Evolutionary conservation across 1,140 invertebrate genomes (phyloP).

Genomic region (Orius insidiosus): DNA sequence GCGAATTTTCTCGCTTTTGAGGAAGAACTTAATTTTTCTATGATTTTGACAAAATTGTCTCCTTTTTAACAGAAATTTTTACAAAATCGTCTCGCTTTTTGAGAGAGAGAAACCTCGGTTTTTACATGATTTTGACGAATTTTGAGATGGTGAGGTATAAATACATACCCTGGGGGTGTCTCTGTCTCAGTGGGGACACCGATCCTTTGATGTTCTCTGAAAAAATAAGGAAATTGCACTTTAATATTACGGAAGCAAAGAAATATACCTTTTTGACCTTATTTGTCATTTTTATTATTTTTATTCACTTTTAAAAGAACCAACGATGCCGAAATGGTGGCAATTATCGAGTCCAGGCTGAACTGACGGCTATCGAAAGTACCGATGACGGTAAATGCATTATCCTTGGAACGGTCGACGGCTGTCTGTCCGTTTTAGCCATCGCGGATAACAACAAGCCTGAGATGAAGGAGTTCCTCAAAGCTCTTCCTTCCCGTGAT

Average conservation of each 20-base stretch:
- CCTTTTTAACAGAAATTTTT: too few relatives aligned
- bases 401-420: constrained; percentile 81
- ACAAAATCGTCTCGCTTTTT: too few relatives aligned
- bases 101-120: too few relatives aligned
- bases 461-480: constrained; percentile 46
- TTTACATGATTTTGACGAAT: too few relatives aligned
- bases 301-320: constrained; percentile 34
- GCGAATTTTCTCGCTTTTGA: too few relatives aligned
- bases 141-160: too few relatives aligned
- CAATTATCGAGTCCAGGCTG: constrained; percentile 81
- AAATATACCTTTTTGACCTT: too few relatives aligned
- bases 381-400: constrained; percentile 65
- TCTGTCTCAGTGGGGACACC: too few relatives aligned
- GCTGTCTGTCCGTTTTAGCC: constrained; percentile 78
- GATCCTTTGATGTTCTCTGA: too few relatives aligned
- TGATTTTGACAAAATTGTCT: too few relatives aligned
- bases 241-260: neutral
- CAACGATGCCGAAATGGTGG: constrained; percentile 71
- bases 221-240: neutral
- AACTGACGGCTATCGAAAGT: constrained; percentile 69
- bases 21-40: too few relatives aligned
- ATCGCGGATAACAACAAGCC: constrained; percentile 62
- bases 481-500: constrained; percentile 49
- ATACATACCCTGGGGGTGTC: too few relatives aligned
- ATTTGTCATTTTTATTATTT: neutral